A percentile compares a stretch with the other conserved stretches of the same genome.
Evolutionary conservation across 92 coral and sea anemone genomes (phyloP).

Genomic region (Porites cylindrica): DNA sequence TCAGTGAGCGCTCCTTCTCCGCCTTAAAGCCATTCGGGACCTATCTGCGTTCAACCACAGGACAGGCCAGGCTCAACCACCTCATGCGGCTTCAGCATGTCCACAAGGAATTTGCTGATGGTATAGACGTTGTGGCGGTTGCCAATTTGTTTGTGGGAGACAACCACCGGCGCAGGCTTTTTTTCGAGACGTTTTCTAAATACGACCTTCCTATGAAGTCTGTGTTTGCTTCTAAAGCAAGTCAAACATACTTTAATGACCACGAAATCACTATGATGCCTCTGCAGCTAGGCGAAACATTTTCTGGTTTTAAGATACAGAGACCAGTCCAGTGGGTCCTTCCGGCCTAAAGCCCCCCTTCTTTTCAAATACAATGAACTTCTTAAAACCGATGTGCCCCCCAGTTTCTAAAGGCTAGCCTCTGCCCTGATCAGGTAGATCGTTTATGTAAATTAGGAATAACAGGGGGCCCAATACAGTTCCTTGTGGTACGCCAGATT

Average conservation of each 20-base stretch:
- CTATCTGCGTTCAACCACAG: constrained; percentile 53
- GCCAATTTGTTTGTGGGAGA: constrained; percentile 58
- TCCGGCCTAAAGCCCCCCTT: no score
- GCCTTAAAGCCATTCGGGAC: constrained; percentile 59
- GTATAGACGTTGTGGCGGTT: constrained; percentile 52
- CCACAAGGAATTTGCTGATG: constrained; percentile 54
- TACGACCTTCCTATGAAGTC: constrained; percentile 5
- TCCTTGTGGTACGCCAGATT: no score
- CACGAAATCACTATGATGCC: constrained; percentile 13
- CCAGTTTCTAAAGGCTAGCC: no score
- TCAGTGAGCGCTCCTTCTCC: constrained; percentile 66
- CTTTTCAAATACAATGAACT: no score
- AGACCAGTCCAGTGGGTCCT: not conserved
- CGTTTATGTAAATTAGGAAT: no score
- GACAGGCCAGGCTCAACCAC: constrained; percentile 54
- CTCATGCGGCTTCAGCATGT: constrained; percentile 53
- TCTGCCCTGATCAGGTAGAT: no score
- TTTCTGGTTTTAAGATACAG: constrained; percentile 11
- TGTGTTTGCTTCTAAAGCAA: constrained; percentile 10
- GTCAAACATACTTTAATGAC: not conserved
- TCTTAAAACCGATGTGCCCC: no score
- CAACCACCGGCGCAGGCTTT: constrained; percentile 55
- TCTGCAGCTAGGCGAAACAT: constrained; percentile 6
- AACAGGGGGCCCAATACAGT: no score
- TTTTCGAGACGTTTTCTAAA: constrained; percentile 46